Conservation (phyloP, 2,113 vertebrate species). For the Nothoprocta perdicaria region DNA sequence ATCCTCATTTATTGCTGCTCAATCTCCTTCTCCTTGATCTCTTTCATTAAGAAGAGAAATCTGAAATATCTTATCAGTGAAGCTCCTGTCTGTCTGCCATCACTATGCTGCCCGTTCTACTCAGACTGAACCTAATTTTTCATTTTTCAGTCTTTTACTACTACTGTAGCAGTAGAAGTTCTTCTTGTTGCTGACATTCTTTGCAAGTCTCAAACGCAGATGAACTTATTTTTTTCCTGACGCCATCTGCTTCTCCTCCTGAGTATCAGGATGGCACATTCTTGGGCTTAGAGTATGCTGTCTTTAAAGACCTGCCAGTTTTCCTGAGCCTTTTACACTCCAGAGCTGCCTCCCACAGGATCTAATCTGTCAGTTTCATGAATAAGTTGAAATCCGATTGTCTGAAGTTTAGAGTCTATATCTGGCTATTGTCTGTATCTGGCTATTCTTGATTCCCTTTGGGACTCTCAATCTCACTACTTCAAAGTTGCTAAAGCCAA, state of each 20-base stretch:
- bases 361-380: neutral
- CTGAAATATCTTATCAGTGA: neutral
- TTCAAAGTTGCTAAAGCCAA: neutral
- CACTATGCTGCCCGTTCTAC: neutral
- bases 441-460: neutral
- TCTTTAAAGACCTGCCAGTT: neutral
- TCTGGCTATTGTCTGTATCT: neutral
- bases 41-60: neutral
- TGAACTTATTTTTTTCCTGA: neutral
- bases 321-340: neutral
- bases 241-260: neutral
- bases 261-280: neutral
- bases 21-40: neutral
- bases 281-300: neutral
- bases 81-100: neutral
- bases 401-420: neutral
- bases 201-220: neutral
- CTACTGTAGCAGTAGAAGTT: neutral
- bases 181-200: neutral
- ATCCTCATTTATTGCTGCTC: neutral
- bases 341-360: neutral
- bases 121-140: neutral
- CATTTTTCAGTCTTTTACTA: neutral
- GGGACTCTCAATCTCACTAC: neutral
- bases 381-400: neutral